Evolutionary conservation across 2,888 invertebrate species (phyloP), one percentile per base, ranked within the genome.

Genomic region (Nipponacmea schrenckii): DNA sequence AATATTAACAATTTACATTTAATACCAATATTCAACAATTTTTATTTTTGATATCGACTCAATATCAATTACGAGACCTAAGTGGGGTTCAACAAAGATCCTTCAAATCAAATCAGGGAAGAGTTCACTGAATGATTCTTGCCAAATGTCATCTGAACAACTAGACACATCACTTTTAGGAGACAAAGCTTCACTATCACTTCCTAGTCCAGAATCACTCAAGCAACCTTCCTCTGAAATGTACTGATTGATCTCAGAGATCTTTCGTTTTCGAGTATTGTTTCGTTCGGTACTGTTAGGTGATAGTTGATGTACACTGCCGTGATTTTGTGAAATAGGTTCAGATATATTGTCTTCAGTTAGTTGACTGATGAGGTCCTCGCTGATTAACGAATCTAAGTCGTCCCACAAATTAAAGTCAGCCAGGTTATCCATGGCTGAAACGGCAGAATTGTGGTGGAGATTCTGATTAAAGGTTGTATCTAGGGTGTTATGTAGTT

Each of bases 41-140:
- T 10, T 1, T 8, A 39, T 39, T 39, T 39, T 39, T 39, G 7
- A 39, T 39, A 39, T 2, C 10, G 39, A 39, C 39, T 39, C 39
- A 39, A 39, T 39, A 39, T 39, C 39, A 39, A 39, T 8, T 39
- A 39, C 39, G 10, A 5, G 39, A 39, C 39, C 39, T 10, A 39
- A 2, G 39, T 39, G 10, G 10, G 39, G 39, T 39, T 8, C 8
- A 5, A 39, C 39, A 39, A 39, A 39, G 3, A 39, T 39, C 10
- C 10, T 39, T 69, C 73, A 82, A 64, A 79, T 50, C 26, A 82
- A 68, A 68, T 75, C 79, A 15, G 82, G 82, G 71, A 82, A 82
- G 45, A 85, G 74, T 75, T 85, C 85, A 26, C 80, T 80, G 74
- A 85, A 84, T 0, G 83, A 83, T 65, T 84, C 85, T 69, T 84